Evolutionary conservation across 64 coral and sea anemone genomes (phyloP).

Genomic region (Porites australiensis): DNA sequence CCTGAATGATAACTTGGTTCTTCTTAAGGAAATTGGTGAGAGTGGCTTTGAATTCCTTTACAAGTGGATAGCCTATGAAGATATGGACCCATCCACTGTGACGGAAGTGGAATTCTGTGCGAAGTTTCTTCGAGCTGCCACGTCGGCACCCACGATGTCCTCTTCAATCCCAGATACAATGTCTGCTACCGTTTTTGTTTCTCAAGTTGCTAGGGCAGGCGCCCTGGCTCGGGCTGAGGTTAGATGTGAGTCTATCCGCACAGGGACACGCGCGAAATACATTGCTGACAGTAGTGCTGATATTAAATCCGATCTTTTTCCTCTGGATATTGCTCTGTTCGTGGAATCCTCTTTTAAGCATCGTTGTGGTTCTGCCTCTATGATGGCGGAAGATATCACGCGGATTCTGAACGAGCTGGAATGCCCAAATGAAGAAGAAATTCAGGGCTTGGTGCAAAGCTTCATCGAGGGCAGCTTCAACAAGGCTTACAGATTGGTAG

Average conservation of each 20-base stretch:
- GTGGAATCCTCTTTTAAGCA: conserved; percentile 22
- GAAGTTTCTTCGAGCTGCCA: neutral
- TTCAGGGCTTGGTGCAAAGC: conserved; percentile 10
- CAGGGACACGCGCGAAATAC: neutral
- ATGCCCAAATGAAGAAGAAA: conserved; percentile 33
- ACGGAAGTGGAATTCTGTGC: neutral
- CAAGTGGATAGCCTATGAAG: neutral
- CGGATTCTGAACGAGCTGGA: neutral
- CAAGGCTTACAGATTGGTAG: conserved; percentile 4
- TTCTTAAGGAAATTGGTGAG: neutral
- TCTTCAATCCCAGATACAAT: no score
- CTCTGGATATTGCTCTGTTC: conserved; percentile 8
- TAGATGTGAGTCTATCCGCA: neutral
- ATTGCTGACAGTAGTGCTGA: conserved; percentile 5
- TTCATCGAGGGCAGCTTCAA: conserved; percentile 33
- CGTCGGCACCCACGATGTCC: neutral
- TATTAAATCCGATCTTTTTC: neutral
- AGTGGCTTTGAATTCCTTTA: neutral
- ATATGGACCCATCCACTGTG: neutral
- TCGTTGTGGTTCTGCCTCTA: conserved; percentile 3
- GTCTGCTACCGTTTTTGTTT: neutral
- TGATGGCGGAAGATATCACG: conserved; percentile 33
- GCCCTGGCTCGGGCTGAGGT: neutral
- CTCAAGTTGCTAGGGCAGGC: neutral
- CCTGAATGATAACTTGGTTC: neutral